A percentile compares a stretch with the other conserved stretches of the same genome.
Evolutionary conservation across 2,797 vertebrate species (phyloP).

Genomic region (Amblyopsis hoosieri): DNA sequence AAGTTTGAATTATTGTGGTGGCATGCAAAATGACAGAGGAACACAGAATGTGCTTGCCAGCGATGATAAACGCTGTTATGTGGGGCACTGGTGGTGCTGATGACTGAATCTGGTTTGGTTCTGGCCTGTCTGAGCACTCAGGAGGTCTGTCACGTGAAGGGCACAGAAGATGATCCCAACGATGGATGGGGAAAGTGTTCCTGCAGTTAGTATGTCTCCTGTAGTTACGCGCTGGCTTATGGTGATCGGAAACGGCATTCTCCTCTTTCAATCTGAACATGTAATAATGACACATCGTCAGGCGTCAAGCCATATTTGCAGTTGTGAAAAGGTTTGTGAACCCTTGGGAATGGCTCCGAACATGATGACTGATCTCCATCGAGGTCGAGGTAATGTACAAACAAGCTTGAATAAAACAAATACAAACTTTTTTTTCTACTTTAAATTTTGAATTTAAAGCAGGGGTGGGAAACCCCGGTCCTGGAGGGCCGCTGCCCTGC

Average conservation of each 20-base stretch:
- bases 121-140: no score
- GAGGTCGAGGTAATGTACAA: no score
- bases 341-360: no score
- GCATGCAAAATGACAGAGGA: background rate
- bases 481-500: no score
- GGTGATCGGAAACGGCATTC: background rate
- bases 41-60: background rate
- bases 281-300: conserved; percentile 39
- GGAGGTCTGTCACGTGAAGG: no score
- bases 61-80: background rate
- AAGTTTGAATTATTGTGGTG: background rate
- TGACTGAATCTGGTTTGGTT: background rate
- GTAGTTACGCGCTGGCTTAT: background rate
- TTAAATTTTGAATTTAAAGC: no score
- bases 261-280: conserved; percentile 14
- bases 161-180: background rate
- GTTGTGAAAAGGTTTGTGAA: no score
- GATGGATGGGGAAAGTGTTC: background rate
- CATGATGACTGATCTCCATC: no score
- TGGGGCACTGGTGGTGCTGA: conserved; percentile 7
- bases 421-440: no score
- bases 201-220: conserved; percentile 1
- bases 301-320: conserved; percentile 82
- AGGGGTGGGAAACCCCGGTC: no score
- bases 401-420: no score